These are phyloP conservation scores for Diorhabda sublineata DNA, from an alignment of 1,140 invertebrate species.

Conservation along the genomic window DNA sequence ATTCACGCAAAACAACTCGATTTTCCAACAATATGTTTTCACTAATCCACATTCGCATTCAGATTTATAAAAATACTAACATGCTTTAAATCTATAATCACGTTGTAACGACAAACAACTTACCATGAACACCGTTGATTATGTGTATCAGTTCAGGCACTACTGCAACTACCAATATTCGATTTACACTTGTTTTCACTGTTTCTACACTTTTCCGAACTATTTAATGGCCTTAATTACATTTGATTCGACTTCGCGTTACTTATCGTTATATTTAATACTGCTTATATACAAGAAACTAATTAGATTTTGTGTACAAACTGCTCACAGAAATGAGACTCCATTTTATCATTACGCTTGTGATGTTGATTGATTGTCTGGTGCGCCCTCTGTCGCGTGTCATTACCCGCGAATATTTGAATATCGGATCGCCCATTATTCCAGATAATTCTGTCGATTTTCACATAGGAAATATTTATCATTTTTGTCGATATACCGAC, in stretches of 20 bases:
- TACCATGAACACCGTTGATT: constrained; percentile 40
- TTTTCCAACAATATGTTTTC: constrained; percentile 1
- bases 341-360: constrained; percentile 48
- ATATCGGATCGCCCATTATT: constrained; percentile 29
- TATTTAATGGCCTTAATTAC: constrained; percentile 28
- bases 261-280: constrained; percentile 36
- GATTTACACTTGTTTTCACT: constrained; percentile 29
- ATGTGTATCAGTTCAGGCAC: constrained; percentile 20
- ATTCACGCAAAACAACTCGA: constrained; percentile 17
- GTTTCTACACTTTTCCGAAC: constrained; percentile 29
- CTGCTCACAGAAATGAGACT: constrained; percentile 45
- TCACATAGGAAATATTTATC: background rate
- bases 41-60: background rate
- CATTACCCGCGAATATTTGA: constrained; percentile 22
- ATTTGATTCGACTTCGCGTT: constrained; percentile 33
- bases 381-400: constrained; percentile 33
- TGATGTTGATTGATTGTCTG: constrained; percentile 30
- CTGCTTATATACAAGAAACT: constrained; percentile 35
- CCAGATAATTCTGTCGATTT: constrained; percentile 32
- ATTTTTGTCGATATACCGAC: no score
- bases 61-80: constrained; percentile 1
- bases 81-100: constrained; percentile 14
- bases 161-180: constrained; percentile 15
- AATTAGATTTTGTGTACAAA: constrained; percentile 44
- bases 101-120: constrained; percentile 30